Evolutionary conservation across 2,888 invertebrate genomes (phyloP).

Genomic region (Nemoura dubitans): DNA sequence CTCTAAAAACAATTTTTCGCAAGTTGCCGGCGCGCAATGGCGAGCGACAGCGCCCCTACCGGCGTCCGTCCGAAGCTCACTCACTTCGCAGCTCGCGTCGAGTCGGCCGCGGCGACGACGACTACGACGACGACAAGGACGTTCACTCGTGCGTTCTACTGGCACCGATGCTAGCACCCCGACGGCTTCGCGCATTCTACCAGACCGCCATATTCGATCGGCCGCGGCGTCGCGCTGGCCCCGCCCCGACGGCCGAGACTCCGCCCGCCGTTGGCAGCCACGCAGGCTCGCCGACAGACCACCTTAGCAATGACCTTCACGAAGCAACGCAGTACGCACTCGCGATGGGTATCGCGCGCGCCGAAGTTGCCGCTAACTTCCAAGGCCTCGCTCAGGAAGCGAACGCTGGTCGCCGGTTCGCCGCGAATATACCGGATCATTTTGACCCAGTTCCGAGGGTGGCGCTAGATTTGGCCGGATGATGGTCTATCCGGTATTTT

Average conservation of each 20-base stretch:
- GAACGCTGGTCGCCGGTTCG: not conserved
- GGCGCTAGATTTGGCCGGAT: not conserved
- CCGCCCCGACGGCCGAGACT: slow-evolving; percentile 20
- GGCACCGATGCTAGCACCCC: slow-evolving; percentile 47
- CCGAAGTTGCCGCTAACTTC: not conserved
- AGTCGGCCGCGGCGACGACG: not conserved
- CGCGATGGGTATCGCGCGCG: not conserved
- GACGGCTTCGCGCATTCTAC: slow-evolving; percentile 52
- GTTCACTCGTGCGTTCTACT: not conserved
- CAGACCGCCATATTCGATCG: slow-evolving; percentile 46
- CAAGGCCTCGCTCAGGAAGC: not conserved
- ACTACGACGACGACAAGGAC: not conserved
- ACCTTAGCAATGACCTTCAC: slow-evolving; percentile 29
- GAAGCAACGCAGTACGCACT: not conserved
- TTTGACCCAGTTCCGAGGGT: not conserved
- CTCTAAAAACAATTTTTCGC: not conserved
- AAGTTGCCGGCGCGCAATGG: not conserved
- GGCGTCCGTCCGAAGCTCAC: not conserved
- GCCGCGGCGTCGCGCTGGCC: slow-evolving; percentile 45
- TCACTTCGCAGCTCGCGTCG: slow-evolving; percentile 17
- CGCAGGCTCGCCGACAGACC: slow-evolving; percentile 26
- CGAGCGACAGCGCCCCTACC: not conserved
- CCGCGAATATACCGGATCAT: not conserved
- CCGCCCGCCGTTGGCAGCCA: slow-evolving; percentile 27
- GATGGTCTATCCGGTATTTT: not conserved